Evolutionary conservation across 2,888 invertebrate genomes (phyloP).

Genomic region (Drosophila mimica): DNA sequence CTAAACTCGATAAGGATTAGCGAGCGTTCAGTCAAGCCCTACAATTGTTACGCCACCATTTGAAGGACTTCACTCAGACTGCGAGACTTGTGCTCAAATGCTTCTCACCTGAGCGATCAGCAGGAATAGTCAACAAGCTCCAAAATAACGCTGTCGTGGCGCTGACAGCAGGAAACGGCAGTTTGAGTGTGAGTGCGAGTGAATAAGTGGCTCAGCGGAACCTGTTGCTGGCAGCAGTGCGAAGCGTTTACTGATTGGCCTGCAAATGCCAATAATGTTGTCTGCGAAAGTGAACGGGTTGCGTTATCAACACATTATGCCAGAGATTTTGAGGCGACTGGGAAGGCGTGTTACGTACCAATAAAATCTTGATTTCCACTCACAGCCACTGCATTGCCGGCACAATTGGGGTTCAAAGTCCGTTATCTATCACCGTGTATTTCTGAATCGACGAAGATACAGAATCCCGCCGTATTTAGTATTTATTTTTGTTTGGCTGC

Average conservation of each 20-base stretch:
- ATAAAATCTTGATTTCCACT: conserved; percentile 15
- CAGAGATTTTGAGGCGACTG: conserved; percentile 2
- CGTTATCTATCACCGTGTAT: conserved; percentile 24
- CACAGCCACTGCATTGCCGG: conserved; percentile 39
- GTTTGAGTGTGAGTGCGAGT: conserved; percentile 11
- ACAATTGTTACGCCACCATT: conserved; percentile 3
- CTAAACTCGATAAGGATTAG: conserved; percentile 34
- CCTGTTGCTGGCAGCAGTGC: conserved; percentile 56
- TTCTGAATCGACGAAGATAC: conserved; percentile 14
- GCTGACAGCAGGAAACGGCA: conserved; percentile 1
- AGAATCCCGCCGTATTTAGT: background rate
- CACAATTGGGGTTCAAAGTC: conserved; percentile 42
- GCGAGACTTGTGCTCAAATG: too few relatives aligned
- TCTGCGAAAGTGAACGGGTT: conserved; percentile 37
- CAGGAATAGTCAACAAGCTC: conserved; percentile 1
- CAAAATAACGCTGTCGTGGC: conserved; percentile 39
- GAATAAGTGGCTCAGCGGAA: conserved; percentile 27
- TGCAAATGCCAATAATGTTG: conserved; percentile 10
- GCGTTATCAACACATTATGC: conserved; percentile 32
- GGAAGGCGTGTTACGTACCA: conserved; percentile 28
- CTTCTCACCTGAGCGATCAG: conserved; percentile 32
- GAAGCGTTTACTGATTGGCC: conserved; percentile 26
- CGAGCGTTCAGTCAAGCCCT: background rate
- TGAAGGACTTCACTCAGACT: background rate
- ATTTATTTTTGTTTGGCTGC: background rate